Percentiles rank a stretch among this genome's conserved stretches.
phyloP scores from a whole-genome alignment of 2,888 invertebrate genomes.

The Lamproptera curius region DNA sequence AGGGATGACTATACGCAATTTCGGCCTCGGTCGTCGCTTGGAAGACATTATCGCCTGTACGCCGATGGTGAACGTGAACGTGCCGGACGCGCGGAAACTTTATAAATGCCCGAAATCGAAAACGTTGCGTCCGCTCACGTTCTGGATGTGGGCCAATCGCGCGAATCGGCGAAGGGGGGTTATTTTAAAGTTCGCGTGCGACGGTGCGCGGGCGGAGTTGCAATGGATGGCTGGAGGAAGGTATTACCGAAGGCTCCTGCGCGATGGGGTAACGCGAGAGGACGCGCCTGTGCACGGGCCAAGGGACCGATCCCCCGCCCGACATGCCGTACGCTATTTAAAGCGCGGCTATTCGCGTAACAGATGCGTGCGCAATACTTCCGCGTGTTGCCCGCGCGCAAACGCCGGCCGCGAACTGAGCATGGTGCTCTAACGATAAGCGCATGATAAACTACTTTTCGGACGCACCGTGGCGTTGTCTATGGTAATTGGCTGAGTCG shows the following conservation, averaged over 20 bases:
- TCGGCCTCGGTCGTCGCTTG: constrained; percentile 63
- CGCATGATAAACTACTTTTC: constrained; percentile 29
- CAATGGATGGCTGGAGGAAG: constrained; percentile 35
- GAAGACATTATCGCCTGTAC: constrained; percentile 60
- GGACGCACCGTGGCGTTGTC: constrained; percentile 4
- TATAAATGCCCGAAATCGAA: constrained; percentile 56
- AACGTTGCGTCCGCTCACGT: constrained; percentile 56
- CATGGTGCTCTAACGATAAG: constrained; percentile 64
- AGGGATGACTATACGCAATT: constrained; percentile 65
- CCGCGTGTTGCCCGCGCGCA: constrained; percentile 57
- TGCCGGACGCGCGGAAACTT: constrained; percentile 54
- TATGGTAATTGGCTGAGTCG: constrained; percentile 3
- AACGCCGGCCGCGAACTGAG: constrained; percentile 70
- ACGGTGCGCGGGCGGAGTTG: constrained; percentile 51
- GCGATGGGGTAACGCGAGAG: constrained; percentile 66
- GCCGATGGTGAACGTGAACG: constrained; percentile 44
- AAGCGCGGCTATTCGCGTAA: constrained; percentile 73
- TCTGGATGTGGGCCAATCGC: constrained; percentile 74
- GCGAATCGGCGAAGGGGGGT: constrained; percentile 57
- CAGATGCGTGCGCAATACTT: constrained; percentile 46
- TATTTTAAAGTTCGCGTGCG: constrained; percentile 53
- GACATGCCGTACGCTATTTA: constrained; percentile 75
- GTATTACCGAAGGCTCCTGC: constrained; percentile 65
- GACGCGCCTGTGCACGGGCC: constrained; percentile 84
- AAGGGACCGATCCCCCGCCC: constrained; percentile 82